Percentiles rank a stretch among this genome's conserved stretches.
These are phyloP conservation scores for Glareola pratincola DNA, from an alignment of 2,113 vertebrate genomes.

Conservation along the genomic window DNA sequence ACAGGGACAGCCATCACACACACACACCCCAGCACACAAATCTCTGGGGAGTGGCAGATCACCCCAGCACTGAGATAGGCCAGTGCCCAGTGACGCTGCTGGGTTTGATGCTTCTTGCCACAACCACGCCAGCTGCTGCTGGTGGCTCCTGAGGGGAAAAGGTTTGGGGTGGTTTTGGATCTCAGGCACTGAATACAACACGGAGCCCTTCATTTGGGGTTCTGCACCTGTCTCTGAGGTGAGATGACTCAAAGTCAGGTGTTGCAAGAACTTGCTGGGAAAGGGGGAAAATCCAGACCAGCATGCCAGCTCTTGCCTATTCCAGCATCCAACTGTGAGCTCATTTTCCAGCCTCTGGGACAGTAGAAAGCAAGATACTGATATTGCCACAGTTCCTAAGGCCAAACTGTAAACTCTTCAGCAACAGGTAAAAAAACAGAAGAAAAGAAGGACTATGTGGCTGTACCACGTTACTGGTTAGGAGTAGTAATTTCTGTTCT, in stretches of 20 bases:
- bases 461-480: neutral
- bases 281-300: neutral
- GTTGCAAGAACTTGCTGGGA: neutral
- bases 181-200: neutral
- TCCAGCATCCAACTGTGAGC: neutral
- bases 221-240: neutral
- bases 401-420: neutral
- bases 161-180: neutral
- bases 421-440: neutral
- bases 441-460: neutral
- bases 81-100: neutral
- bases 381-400: neutral
- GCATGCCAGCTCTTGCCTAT: neutral
- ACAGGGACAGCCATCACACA: neutral
- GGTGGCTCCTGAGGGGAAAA: neutral
- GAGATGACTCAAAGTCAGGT: neutral
- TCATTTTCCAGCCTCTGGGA: neutral
- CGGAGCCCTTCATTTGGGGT: neutral
- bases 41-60: neutral
- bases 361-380: neutral
- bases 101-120: neutral
- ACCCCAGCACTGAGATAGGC: neutral
- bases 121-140: neutral
- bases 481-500: neutral
- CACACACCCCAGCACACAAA: neutral